Evolutionary conservation across 2,888 invertebrate genomes (phyloP).

Genomic region (Drosophila robusta): DNA sequence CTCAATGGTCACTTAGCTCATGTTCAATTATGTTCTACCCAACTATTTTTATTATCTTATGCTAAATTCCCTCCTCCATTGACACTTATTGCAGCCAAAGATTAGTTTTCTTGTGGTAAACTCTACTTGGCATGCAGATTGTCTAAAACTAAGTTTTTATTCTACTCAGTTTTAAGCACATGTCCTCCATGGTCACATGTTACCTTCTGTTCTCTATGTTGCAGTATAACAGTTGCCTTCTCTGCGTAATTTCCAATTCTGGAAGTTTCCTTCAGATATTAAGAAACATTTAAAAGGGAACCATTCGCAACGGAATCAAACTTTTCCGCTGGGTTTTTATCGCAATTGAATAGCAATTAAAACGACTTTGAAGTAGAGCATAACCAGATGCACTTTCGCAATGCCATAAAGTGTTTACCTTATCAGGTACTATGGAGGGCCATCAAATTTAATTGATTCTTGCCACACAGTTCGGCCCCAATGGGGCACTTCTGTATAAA

Average conservation of each 20-base stretch:
- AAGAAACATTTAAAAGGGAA: background rate
- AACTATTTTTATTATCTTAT: too few species aligned
- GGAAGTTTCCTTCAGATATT: too few species aligned
- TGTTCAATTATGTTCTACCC: too few species aligned
- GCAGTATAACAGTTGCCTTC: too few species aligned
- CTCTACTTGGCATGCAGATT: background rate
- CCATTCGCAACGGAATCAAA: background rate
- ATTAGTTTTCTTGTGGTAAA: too few species aligned
- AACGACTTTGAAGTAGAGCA: constrained; percentile 13
- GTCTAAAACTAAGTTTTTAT: background rate
- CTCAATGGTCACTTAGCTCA: too few species aligned
- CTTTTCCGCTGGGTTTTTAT: background rate
- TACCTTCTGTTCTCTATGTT: too few species aligned
- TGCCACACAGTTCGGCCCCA: constrained; percentile 18
- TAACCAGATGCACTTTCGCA: constrained; percentile 8
- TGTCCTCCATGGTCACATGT: background rate
- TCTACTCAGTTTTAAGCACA: background rate
- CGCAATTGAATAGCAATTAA: constrained; percentile 6
- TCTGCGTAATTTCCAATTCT: too few species aligned
- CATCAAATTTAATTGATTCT: constrained; percentile 55
- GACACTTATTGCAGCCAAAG: background rate
- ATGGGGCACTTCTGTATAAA: constrained; percentile 44
- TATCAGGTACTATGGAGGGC: constrained; percentile 29
- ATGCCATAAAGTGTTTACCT: constrained; percentile 14
- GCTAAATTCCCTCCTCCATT: background rate